phyloP scores from a whole-genome alignment of 2,888 invertebrate species.

The Tenthredo distinguenda region DNA sequence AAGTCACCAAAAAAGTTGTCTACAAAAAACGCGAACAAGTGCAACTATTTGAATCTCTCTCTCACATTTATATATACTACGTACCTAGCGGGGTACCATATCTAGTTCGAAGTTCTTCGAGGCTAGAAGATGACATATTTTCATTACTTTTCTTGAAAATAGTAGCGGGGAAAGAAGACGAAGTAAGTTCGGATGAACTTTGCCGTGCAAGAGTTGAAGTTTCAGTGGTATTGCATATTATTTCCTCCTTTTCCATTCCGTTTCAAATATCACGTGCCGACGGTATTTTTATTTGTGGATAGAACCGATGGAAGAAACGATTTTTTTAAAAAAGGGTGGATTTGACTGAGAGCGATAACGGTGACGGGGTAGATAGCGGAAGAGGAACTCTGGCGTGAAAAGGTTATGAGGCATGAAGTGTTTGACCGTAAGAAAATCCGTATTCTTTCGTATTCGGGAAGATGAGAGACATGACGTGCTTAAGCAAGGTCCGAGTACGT shows the following conservation, averaged over 20 bases:
- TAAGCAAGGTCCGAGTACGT: conserved; percentile 21
- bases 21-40: background rate
- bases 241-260: too few relatives aligned
- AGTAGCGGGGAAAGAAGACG: background rate
- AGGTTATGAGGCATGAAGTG: conserved; percentile 4
- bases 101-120: background rate
- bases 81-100: background rate
- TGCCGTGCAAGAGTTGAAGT: too few relatives aligned
- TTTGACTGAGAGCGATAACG: background rate
- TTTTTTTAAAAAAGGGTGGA: background rate
- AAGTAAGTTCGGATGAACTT: background rate
- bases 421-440: background rate
- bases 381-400: background rate
- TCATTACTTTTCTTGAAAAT: background rate
- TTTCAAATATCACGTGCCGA: too few relatives aligned
- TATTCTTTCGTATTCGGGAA: background rate
- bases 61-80: background rate
- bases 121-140: background rate
- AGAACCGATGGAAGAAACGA: background rate
- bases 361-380: background rate
- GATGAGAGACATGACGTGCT: background rate
- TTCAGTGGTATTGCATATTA: too few relatives aligned
- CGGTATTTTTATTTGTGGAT: background rate
- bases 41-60: background rate
- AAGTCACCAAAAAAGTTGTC: background rate